Conservation (phyloP, 1,140 invertebrate genomes). For the Drosophila nigromelanica region DNA sequence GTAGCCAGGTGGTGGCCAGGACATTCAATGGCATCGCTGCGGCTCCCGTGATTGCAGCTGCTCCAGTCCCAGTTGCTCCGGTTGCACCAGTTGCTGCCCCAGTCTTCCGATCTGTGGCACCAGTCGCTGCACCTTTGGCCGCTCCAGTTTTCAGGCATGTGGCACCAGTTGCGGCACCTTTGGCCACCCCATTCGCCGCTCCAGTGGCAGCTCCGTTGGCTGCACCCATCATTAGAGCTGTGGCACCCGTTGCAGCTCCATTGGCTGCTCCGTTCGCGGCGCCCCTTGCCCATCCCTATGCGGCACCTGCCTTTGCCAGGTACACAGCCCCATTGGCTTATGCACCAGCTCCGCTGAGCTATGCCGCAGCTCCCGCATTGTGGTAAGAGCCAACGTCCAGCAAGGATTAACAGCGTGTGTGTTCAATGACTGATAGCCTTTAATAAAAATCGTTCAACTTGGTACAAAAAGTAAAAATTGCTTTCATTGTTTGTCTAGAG, state of each 20-base stretch:
- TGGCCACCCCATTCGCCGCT: slow-evolving; percentile 50
- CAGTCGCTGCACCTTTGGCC: slow-evolving; percentile 49
- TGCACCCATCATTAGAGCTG: slow-evolving; percentile 37
- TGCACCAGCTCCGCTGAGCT: slow-evolving; percentile 55
- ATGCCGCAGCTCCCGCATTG: slow-evolving; percentile 59
- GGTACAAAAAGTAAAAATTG: slow-evolving; percentile 37
- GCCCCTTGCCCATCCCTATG: slow-evolving; percentile 46
- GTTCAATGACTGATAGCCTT: slow-evolving; percentile 74
- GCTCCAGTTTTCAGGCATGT: slow-evolving; percentile 53
- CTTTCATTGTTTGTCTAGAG: slow-evolving; percentile 34
- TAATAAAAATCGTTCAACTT: slow-evolving; percentile 71
- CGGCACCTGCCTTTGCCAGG: slow-evolving; percentile 47
- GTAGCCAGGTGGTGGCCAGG: slow-evolving; percentile 84
- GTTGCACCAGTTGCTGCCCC: slow-evolving; percentile 40
- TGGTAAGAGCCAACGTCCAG: slow-evolving; percentile 46
- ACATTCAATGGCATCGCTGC: slow-evolving; percentile 84
- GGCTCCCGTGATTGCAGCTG: slow-evolving; percentile 64
- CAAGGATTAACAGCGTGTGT: slow-evolving; percentile 55
- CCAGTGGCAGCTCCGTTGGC: slow-evolving; percentile 52
- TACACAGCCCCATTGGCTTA: slow-evolving; percentile 64
- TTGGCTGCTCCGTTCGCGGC: slow-evolving; percentile 40
- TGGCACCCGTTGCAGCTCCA: slow-evolving; percentile 45
- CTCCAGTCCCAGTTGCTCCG: slow-evolving; percentile 46
- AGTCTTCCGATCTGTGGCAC: slow-evolving; percentile 33
- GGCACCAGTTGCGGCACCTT: slow-evolving; percentile 41